These are phyloP conservation scores for Aramus guarauna DNA, from an alignment of 2,113 vertebrate species.

Conservation along the genomic window DNA sequence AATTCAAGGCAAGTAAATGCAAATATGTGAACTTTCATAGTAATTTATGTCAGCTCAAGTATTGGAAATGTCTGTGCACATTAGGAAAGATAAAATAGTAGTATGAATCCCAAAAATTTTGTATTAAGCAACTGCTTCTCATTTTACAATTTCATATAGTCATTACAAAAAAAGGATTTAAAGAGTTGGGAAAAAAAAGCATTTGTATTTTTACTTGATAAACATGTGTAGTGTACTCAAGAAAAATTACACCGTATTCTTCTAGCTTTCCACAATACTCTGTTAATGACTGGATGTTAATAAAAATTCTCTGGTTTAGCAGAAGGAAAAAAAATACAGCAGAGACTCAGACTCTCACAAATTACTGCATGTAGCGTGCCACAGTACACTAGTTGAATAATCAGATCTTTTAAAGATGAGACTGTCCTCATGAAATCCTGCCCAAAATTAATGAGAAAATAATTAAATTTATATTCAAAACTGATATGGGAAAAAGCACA, in stretches of 20 bases:
- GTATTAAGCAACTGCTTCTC: not conserved
- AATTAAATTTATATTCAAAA: not conserved
- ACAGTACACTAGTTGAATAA: not conserved
- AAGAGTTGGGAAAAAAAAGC: not conserved
- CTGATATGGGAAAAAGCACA: not conserved
- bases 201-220: not conserved
- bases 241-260: not conserved
- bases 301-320: not conserved
- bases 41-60: not conserved
- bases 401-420: not conserved
- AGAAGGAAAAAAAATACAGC: not conserved
- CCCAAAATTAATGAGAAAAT: not conserved
- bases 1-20: not conserved
- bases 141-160: not conserved
- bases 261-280: not conserved
- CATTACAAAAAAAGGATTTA: not conserved
- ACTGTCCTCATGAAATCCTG: not conserved
- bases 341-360: not conserved
- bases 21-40: not conserved
- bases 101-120: not conserved
- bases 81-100: not conserved
- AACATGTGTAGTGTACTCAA: not conserved
- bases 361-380: not conserved
- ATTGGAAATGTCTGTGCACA: accelerated
- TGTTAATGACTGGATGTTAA: not conserved